Evolutionary conservation across 2,797 vertebrate species (phyloP), one percentile per base, ranked within the genome.

Genomic region (Tiaroga cobitis): DNA sequence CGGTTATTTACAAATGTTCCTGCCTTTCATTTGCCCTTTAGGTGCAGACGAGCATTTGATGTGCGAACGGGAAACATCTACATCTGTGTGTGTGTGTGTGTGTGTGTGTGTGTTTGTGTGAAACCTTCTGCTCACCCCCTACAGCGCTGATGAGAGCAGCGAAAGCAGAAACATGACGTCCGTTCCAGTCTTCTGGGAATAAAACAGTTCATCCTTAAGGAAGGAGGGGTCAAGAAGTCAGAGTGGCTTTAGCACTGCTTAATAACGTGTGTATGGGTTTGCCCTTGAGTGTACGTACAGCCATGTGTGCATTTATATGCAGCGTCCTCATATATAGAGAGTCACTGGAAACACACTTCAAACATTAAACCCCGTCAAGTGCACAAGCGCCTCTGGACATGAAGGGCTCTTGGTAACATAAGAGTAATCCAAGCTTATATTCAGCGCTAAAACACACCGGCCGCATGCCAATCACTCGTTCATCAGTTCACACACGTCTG

Each of bases 311-410:
- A 46, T 82, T 75, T 82, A 24, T 49, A 77, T 82, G 67, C 51
- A 2, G 15, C 26, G 5, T 81, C 56, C 70, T 80, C 69, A 21
- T 63, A 21, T 63, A 76, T 26, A 68, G 43, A 76, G 80, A 41
- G 70, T 32, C 77, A 76, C 61, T 32, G 73, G 67, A 46, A 81
- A 82, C 56, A 83, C 77, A 74, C 82, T 88, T 85, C 67, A 86
- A 74, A 85, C 72, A 80, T 49, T 74, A 65, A 75, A 83, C 81
- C 41, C 56, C 13, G 69, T 63, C 51, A 41, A 82, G 80, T 46
- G 69, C 26, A 29, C 39, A 37, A 63, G 70, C 21, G 56, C 56
- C 81, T 37, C 70, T 15, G 0, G 70, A 46, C 81, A n/a, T 82
- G 41, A 67, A 75, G 81, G 10, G 72, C 81, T 67, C 81, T 83